Evolutionary conservation across 1,140 invertebrate genomes (phyloP), one percentile per base, ranked within the genome.

Genomic region (Sycophaga agraensis): DNA sequence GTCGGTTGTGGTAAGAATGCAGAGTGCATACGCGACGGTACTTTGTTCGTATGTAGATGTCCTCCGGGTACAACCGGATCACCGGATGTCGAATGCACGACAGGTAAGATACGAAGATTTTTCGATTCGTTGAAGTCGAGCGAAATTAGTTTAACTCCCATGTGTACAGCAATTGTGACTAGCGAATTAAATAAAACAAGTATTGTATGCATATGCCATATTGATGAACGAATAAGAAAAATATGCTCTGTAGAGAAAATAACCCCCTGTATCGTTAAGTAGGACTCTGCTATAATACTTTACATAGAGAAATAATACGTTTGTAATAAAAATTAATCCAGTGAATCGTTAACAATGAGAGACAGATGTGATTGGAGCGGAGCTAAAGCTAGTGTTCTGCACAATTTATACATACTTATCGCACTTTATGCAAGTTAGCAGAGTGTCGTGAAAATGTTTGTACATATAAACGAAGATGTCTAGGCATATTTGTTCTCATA

Each of bases 1-100:
- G 84, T 85, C 21, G 92, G 91, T 49, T 95, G 92, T 79, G 91
- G 91, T 55, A 86, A 87, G 69, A 88, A 88, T 54, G 92, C 92
- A 1, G 86, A 90, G 74, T 94, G 92, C 74, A 85, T 92, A 60
- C 83, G 87, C 39, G 88, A 91, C 78, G 86, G 88, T 63, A 88
- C 88, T 59, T 86, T 87, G 70, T 94, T 92, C 77, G 87, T 89
- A 11, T 96, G 93, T 77, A 84, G 88, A 69, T 94, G 92, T 81
- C 85, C 87, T 43, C 85, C 86, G 31, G 89, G 89, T 65, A 90
- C 86, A 54, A 84, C 83, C 72, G 90, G 90, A 67, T 84, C 87
- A 67, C 88, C 90, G 19, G 85, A 89, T 66, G 82, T 88, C 64
- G 88, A 89, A 68, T 92, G 90, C 79, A 83, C 82, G 45, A 86